phyloP scores from a whole-genome alignment of 2,797 vertebrate species.

The Garrulus glandarius region DNA sequence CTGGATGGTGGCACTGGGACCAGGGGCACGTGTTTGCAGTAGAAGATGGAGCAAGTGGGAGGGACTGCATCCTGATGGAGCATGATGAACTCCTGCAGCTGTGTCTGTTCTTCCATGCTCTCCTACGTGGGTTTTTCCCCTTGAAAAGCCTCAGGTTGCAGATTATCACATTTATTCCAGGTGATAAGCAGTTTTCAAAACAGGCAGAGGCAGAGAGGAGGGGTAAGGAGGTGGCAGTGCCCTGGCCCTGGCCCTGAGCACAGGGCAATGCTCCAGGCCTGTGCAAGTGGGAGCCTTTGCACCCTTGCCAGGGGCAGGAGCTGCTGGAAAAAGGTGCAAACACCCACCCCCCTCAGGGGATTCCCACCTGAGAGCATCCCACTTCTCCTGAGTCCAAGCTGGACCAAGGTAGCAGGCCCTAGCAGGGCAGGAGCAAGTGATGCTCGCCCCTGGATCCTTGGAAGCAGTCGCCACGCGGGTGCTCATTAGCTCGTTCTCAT shows the following conservation, averaged over 20 bases:
- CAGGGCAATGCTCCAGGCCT: fast-evolving
- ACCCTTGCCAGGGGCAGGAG: background rate
- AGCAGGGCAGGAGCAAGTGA: fast-evolving
- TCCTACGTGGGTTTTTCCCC: fast-evolving
- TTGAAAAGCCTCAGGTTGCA: background rate
- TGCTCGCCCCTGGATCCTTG: fast-evolving
- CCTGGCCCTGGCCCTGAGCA: background rate
- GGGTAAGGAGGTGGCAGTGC: background rate
- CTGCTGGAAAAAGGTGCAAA: background rate
- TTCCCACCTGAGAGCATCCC: background rate
- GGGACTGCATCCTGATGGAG: background rate
- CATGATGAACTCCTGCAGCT: background rate
- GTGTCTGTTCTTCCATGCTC: fast-evolving
- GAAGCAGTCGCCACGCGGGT: fast-evolving
- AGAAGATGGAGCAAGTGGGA: background rate
- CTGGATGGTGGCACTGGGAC: background rate
- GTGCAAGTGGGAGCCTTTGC: background rate
- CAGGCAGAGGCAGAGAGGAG: background rate
- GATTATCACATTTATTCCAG: background rate
- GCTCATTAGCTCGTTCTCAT: background rate
- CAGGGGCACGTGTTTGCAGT: fast-evolving
- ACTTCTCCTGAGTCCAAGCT: fast-evolving
- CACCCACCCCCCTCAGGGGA: background rate
- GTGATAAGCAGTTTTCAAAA: background rate
- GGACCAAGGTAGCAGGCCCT: background rate